Base-by-base conservation (phyloP, 2,888 invertebrate species). In the Eupithecia abbreviata region DNA sequence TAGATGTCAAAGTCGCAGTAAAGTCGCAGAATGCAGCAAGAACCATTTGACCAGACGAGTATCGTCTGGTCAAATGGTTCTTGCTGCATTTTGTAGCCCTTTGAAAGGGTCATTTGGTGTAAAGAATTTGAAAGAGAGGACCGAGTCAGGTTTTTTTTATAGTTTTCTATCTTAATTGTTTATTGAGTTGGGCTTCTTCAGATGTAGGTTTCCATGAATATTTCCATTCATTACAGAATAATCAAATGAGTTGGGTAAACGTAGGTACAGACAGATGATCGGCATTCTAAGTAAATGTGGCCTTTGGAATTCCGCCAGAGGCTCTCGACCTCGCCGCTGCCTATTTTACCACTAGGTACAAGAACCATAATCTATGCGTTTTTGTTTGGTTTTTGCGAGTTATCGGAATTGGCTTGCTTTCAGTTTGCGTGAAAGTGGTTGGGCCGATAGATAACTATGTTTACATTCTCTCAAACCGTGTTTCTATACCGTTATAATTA, bases 251-350 rank as follows among this genome's bases (percentile, higher is more conserved):
- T 13, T 49, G 49, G 6, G 5, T 10, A 51, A 51, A 51, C 15
- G 5, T 51, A 51, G 51, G 15, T 51, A 51, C 51, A 51, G 15
- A 51, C 3, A 4, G 42, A 18, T 45, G 41, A 68, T 30, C 47
- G 42, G 75, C n/a, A 73, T 77, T 73, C 87, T 91, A 62, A 42
- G 58, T 72, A 45, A 75, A 47, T 62, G 58, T 42, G 10, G 66
- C 49, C 55, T 71, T 77, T 93, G 93, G 93, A 92, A 85, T 79
- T 84, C 75, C 86, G 93, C 93, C 93, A 93, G 88, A 72, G 86
- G 84, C 85, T 84, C 87, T 89, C 89, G 89, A 90, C 90, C 90
- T 88, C 87, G 67, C 67, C 51, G 62, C 71, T 78, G 78, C 75
- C 74, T 65, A 73, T 77, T 75, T 76, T 77, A 75, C 68, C 74